Evolutionary conservation across 2,888 invertebrate species (phyloP).

Genomic region (Agrochola lychnidis): DNA sequence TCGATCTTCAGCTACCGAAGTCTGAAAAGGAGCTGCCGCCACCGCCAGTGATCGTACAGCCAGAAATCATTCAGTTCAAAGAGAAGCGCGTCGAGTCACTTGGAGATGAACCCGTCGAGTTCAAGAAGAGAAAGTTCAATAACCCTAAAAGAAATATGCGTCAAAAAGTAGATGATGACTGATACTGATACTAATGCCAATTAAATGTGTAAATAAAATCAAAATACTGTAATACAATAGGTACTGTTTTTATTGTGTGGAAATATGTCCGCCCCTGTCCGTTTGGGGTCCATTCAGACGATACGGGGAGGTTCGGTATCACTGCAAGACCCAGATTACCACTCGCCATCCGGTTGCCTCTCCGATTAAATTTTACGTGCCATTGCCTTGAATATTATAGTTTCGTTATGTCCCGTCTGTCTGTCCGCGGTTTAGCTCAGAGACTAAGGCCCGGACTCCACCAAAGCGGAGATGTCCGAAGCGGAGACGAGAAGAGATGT

Average conservation of each 20-base stretch:
- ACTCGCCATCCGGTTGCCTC: no score
- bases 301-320: no score
- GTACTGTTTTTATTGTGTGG: background rate
- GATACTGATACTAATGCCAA: constrained; percentile 47
- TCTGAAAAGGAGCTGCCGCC: constrained; percentile 82
- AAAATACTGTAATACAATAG: background rate
- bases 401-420: no score
- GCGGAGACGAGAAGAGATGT: no score
- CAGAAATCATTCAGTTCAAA: constrained; percentile 89
- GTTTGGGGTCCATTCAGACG: no score
- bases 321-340: no score
- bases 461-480: no score
- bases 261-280: no score
- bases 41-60: constrained; percentile 87
- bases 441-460: no score
- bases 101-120: constrained; percentile 89
- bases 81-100: constrained; percentile 91
- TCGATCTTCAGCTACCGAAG: constrained; percentile 94
- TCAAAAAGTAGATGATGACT: constrained; percentile 92
- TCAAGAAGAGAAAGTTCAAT: constrained; percentile 93
- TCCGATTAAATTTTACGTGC: no score
- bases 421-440: no score
- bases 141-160: constrained; percentile 91
- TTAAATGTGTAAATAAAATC: constrained; percentile 56
- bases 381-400: no score